These are phyloP conservation scores for Pseudochromis fuscus DNA, from an alignment of 2,797 vertebrate species.

Conservation along the genomic window DNA sequence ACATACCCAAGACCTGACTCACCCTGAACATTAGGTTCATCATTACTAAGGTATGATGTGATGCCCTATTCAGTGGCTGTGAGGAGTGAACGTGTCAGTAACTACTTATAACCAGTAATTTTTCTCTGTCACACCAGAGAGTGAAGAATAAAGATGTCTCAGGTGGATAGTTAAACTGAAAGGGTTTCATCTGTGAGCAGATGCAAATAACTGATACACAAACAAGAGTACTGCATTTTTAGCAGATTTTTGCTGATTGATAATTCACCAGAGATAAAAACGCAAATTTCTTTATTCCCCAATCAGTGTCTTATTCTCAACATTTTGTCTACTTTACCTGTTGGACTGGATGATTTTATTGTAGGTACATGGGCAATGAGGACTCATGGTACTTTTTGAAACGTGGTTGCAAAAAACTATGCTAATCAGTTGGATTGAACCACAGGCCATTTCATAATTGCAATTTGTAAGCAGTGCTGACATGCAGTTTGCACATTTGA, in stretches of 20 bases:
- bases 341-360: not conserved
- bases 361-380: constrained; percentile 1
- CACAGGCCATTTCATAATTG: not conserved
- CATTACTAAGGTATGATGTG: constrained; percentile 70
- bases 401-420: not conserved
- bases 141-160: constrained; percentile 15
- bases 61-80: constrained; percentile 59
- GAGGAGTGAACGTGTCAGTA: constrained; percentile 55
- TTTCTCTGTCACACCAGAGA: constrained; percentile 15
- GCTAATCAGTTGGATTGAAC: not conserved
- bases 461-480: not conserved
- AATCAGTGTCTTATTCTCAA: not conserved
- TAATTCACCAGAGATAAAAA: not conserved
- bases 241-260: not conserved
- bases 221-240: no score
- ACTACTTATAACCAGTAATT: constrained; percentile 56
- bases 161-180: constrained; percentile 3
- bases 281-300: not conserved
- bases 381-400: not conserved
- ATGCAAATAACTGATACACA: no score
- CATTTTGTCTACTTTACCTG: not conserved
- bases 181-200: not conserved
- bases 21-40: constrained; percentile 60
- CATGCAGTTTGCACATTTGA: not conserved
- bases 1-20: constrained; percentile 66